Evolutionary conservation across 2,797 vertebrate genomes (phyloP).

Genomic region (Rhinichthys osculus): DNA sequence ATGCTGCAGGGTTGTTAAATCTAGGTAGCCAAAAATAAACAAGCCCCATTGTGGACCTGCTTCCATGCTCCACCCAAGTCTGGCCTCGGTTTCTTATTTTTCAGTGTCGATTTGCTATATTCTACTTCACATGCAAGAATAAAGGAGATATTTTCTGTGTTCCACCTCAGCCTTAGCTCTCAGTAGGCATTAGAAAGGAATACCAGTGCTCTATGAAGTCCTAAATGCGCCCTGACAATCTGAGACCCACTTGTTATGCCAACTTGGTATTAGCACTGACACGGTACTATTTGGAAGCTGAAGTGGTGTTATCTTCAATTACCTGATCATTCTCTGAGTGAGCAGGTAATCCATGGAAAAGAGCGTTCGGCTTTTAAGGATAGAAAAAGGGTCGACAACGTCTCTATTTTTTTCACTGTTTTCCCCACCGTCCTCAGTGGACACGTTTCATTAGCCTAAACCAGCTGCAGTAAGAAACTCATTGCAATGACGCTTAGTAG

Average conservation of each 20-base stretch:
- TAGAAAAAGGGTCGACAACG: constrained; percentile 51
- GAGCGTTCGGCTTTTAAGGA: constrained; percentile 66
- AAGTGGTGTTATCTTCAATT: constrained; percentile 67
- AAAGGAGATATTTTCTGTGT: constrained; percentile 56
- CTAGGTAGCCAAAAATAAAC: constrained; percentile 47
- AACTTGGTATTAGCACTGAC: constrained; percentile 67
- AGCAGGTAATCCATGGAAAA: constrained; percentile 73
- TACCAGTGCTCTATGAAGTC: constrained; percentile 53
- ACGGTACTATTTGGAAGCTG: constrained; percentile 68
- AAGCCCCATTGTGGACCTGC: constrained; percentile 47
- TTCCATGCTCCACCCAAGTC: constrained; percentile 57
- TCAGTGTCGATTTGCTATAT: constrained; percentile 61
- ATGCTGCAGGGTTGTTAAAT: constrained; percentile 51
- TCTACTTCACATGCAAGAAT: constrained; percentile 65
- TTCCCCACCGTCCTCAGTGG: constrained; percentile 51
- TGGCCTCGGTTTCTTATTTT: constrained; percentile 50
- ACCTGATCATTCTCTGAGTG: constrained; percentile 64
- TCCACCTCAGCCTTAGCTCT: constrained; percentile 65
- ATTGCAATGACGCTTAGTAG: constrained; percentile 70
- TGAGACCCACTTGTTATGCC: constrained; percentile 68
- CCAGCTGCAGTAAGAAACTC: constrained; percentile 54
- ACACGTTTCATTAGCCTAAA: constrained; percentile 69
- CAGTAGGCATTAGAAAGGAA: constrained; percentile 61
- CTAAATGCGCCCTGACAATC: constrained; percentile 66
- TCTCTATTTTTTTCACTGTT: constrained; percentile 42